Percentiles rank a stretch among this genome's conserved stretches.
These are phyloP conservation scores for Lytechinus pictus DNA, from an alignment of 35 echinoderm and acorn worm genomes.

Conservation along the genomic window DNA sequence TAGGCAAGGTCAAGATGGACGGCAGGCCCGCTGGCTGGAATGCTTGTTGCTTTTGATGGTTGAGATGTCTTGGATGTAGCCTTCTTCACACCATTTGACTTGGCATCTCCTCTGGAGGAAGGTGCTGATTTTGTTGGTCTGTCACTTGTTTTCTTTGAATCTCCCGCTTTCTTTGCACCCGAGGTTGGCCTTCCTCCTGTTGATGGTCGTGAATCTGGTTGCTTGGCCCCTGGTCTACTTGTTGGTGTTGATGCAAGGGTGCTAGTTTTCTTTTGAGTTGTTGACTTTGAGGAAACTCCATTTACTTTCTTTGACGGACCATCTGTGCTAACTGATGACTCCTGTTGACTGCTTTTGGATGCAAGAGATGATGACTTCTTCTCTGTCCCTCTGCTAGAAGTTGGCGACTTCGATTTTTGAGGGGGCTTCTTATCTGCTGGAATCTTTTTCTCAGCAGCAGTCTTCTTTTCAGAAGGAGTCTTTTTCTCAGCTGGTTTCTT, in stretches of 20 bases:
- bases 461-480: constrained; percentile 56
- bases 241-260: constrained; percentile 48
- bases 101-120: constrained; percentile 60
- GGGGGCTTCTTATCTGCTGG: constrained; percentile 58
- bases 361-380: constrained; percentile 53
- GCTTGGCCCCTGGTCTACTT: constrained; percentile 61
- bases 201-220: constrained; percentile 76
- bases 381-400: constrained; percentile 54
- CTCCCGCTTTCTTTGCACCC: constrained; percentile 58
- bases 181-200: constrained; percentile 59
- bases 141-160: constrained; percentile 71
- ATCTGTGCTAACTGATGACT: constrained; percentile 15
- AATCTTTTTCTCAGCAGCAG: constrained; percentile 47
- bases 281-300: constrained; percentile 12
- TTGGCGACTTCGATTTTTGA: constrained; percentile 18
- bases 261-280: not conserved
- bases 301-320: constrained; percentile 46
- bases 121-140: constrained; percentile 62
- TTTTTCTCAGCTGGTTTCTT: constrained; percentile 57
- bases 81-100: constrained; percentile 58
- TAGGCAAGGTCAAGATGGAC: constrained; percentile 93
- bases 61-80: constrained; percentile 51
- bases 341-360: constrained; percentile 31
- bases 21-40: constrained; percentile 88
- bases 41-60: constrained; percentile 63